A percentile compares a stretch with the other conserved stretches of the same genome.
Conservation (phyloP, 2,888 invertebrate genomes). For the Philereme transversata region DNA sequence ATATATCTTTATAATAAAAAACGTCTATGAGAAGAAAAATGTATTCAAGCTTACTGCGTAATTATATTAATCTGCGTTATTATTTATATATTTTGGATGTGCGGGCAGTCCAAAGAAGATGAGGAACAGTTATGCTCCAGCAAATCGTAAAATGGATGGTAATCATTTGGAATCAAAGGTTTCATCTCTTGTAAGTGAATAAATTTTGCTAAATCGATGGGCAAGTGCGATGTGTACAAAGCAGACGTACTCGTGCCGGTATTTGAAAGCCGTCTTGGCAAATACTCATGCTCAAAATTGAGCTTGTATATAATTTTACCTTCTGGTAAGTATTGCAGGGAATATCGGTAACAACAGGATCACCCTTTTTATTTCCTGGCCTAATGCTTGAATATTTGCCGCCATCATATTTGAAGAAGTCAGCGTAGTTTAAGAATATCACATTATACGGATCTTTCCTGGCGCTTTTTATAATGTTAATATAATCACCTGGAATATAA, state of each 20-base stretch:
- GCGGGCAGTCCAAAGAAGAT: too few species aligned
- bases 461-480: constrained; percentile 31
- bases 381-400: constrained; percentile 12
- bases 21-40: too few species aligned
- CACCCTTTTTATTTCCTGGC: constrained; percentile 8
- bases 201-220: not conserved
- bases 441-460: constrained; percentile 31
- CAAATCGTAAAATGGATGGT: constrained; percentile 3
- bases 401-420: constrained; percentile 23
- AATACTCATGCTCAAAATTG: not conserved
- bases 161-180: not conserved
- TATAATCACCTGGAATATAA: constrained; percentile 30
- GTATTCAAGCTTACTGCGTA: too few species aligned
- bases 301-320: constrained; percentile 9
- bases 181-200: constrained; percentile 2
- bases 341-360: constrained; percentile 9
- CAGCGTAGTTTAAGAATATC: constrained; percentile 23
- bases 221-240: constrained; percentile 1
- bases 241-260: not conserved
- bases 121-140: not conserved
- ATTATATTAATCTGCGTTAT: too few species aligned
- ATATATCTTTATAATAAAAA: too few species aligned
- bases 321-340: constrained; percentile 9
- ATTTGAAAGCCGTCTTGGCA: constrained; percentile 1
- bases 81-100: not conserved